Percentiles rank a stretch among this genome's conserved stretches.
Evolutionary conservation across 2,888 invertebrate species (phyloP).

Genomic region (Latheticus oryzae): DNA sequence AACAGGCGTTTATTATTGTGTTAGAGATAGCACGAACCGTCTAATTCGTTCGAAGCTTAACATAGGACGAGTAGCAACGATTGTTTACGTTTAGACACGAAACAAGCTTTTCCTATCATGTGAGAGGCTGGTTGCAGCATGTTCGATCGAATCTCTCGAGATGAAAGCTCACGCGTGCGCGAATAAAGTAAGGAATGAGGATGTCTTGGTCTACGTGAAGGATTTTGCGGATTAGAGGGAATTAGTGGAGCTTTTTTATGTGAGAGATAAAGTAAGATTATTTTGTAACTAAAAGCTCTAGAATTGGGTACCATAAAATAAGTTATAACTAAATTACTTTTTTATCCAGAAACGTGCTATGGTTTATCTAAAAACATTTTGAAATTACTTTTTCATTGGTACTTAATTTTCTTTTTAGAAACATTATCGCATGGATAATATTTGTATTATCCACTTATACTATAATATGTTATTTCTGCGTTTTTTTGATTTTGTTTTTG

Average conservation of each 20-base stretch:
- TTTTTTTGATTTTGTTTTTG: neutral
- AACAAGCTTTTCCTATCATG: constrained; percentile 30
- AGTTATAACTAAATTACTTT: no score
- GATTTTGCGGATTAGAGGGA: no score
- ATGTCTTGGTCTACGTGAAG: no score
- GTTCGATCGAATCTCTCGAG: constrained; percentile 39
- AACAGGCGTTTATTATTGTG: constrained; percentile 49
- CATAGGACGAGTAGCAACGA: constrained; percentile 30
- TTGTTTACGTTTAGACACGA: constrained; percentile 36
- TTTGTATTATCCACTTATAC: no score
- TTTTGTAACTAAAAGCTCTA: neutral
- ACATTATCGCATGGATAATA: no score
- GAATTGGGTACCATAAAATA: no score
- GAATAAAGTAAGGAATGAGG: constrained; percentile 6
- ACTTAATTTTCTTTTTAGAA: no score
- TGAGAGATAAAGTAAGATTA: neutral
- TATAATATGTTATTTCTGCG: no score
- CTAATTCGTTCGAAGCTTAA: constrained; percentile 39
- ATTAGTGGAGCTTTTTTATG: no score
- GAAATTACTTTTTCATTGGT: no score
- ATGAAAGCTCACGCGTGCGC: constrained; percentile 36
- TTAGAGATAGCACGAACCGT: constrained; percentile 42
- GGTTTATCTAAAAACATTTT: no score
- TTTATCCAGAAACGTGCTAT: no score
- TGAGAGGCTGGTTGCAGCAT: constrained; percentile 39